These are phyloP conservation scores for Otis tarda DNA, from an alignment of 2,113 vertebrate species.

Conservation along the genomic window DNA sequence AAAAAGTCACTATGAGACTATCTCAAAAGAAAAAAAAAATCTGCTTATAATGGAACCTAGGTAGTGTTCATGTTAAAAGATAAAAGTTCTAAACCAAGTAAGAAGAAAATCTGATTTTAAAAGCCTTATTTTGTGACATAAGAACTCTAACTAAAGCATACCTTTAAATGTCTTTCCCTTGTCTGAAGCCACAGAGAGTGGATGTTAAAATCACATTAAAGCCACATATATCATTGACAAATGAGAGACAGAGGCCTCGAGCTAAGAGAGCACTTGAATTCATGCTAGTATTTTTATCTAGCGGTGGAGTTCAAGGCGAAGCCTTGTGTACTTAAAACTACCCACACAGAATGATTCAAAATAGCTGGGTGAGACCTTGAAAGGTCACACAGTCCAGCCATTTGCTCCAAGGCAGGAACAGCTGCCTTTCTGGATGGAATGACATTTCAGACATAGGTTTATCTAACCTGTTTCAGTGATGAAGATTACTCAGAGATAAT, in stretches of 20 bases:
- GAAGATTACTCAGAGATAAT: neutral
- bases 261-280: neutral
- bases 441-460: neutral
- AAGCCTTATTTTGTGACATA: neutral
- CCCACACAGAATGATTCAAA: neutral
- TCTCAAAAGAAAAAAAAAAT: neutral
- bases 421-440: neutral
- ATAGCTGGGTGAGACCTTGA: neutral
- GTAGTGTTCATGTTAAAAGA: neutral
- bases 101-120: neutral
- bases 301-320: neutral
- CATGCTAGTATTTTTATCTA: neutral
- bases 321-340: neutral
- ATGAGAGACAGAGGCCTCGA: neutral
- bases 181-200: neutral
- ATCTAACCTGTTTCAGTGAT: neutral
- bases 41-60: neutral
- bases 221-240: neutral
- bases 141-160: neutral
- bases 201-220: slow-evolving; percentile 8
- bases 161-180: neutral
- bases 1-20: neutral
- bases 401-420: slow-evolving; percentile 20
- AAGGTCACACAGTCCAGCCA: neutral
- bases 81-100: neutral